Conservation (phyloP, 1,140 invertebrate genomes). For the Oryctes rhinoceros region DNA sequence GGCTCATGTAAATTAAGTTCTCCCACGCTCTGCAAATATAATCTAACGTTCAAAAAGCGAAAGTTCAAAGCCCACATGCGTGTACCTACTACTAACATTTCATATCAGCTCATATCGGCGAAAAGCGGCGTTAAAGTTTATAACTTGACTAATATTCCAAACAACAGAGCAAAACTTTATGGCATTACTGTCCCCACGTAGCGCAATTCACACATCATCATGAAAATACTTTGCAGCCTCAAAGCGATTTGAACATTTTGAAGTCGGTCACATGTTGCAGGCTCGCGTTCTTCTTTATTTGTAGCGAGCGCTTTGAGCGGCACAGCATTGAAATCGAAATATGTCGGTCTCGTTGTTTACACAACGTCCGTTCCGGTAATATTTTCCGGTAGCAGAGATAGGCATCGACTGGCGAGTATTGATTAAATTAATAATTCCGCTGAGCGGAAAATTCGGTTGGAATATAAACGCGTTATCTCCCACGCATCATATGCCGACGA, state of each 20-base stretch:
- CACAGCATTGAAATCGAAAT: background rate
- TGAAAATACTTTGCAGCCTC: background rate
- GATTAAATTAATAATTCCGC: constrained; percentile 15
- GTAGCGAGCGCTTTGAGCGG: background rate
- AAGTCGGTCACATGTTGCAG: background rate
- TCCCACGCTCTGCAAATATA: too few species aligned
- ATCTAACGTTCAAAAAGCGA: too few species aligned
- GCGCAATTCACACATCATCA: background rate
- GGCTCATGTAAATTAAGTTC: too few species aligned
- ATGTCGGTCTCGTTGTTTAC: background rate
- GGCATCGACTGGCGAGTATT: background rate
- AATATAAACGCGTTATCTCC: background rate
- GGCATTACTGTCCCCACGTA: background rate
- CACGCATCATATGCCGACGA: background rate
- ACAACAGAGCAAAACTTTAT: too few species aligned
- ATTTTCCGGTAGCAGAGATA: background rate
- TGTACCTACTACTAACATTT: too few species aligned
- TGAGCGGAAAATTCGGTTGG: background rate
- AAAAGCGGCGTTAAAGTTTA: too few species aligned
- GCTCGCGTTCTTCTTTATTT: background rate
- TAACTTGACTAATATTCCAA: too few species aligned
- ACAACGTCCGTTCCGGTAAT: background rate
- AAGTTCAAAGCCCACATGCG: too few species aligned
- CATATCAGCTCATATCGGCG: too few species aligned
- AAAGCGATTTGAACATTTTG: background rate